Evolutionary conservation across 2,888 invertebrate genomes (phyloP).

Genomic region (Esperia sulphurella): DNA sequence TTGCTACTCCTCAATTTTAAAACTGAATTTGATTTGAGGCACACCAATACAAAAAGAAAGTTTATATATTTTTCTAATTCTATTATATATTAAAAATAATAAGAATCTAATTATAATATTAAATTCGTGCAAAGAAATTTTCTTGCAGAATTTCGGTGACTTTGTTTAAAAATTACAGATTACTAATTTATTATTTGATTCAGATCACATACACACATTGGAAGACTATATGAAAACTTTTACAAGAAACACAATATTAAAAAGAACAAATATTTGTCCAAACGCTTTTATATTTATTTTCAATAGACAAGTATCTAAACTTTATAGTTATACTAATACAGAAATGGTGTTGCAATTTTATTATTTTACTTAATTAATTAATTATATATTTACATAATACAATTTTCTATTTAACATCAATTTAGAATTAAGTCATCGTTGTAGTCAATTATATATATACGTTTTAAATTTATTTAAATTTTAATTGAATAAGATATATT

Average conservation of each 20-base stretch:
- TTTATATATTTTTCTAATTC: slow-evolving; percentile 2
- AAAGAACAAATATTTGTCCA: slow-evolving; percentile 31
- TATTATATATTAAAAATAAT: background rate
- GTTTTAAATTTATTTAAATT: slow-evolving; percentile 19
- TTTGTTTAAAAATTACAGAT: background rate
- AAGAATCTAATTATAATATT: background rate
- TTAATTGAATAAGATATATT: slow-evolving; percentile 32
- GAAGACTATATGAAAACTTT: slow-evolving; percentile 68
- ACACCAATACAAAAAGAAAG: slow-evolving; percentile 8
- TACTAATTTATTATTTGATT: slow-evolving; percentile 18
- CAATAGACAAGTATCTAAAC: slow-evolving; percentile 47
- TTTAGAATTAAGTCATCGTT: slow-evolving; percentile 78
- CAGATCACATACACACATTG: slow-evolving; percentile 65
- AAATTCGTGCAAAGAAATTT: background rate
- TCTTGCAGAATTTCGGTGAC: slow-evolving; percentile 12
- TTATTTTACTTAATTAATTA: slow-evolving; percentile 42
- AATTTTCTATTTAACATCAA: slow-evolving; percentile 48
- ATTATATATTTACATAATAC: slow-evolving; percentile 9
- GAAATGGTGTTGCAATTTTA: slow-evolving; percentile 62
- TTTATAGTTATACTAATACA: slow-evolving; percentile 29
- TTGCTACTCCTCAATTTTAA: slow-evolving; percentile 56
- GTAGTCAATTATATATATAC: slow-evolving; percentile 35
- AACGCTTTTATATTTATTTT: slow-evolving; percentile 59
- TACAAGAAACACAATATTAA: slow-evolving; percentile 29
- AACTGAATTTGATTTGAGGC: background rate